Base-by-base conservation (phyloP, 2,888 invertebrate species). In the Sipha maydis region DNA sequence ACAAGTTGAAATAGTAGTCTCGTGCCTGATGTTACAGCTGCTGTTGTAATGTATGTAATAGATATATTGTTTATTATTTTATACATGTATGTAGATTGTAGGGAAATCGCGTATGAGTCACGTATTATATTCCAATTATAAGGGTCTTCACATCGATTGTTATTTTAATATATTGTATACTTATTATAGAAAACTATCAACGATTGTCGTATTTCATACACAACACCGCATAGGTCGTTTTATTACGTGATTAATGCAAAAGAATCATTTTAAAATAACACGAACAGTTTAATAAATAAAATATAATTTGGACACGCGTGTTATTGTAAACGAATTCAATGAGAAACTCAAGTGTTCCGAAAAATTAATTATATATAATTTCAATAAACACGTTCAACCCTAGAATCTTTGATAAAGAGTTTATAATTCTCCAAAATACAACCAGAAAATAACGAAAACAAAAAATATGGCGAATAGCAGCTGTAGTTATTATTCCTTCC, bases 121-220 rank as follows among this genome's bases (percentile, higher is more conserved):
- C 84, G 84, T 84, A 84, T 83, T 83, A 71, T 61, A 76, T 84
- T 76, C 76, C 84, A 75, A 75, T 75, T 83, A 28, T 75, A 76
- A 76, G 84, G 84, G 84, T 84, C 84, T 84, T 84, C 84, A 4
- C 34, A 61, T 84, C 84, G 84, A 84, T 75, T 28, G 34, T 56
- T 34, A 38, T 75, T 34, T 19, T n/a, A n/a, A 25, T 80, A 38
- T 80, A 38, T 8, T 56, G 54, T 34, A 56, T 56, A 61, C 61
- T 21, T 61, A 21, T 11, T 54, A 38, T 34, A 38, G 21, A 69
- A 80, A 80, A 41, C 38, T 38, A 80, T 34, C n/a, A 9, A n/a
- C 67, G 19, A 80, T 80, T 38, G 28, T 80, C 67, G 11, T 67
- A 79, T 79, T 67, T 28, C 28, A 67, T 38, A 80, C 67, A 4